phyloP scores from a whole-genome alignment of 2,113 vertebrate species.

The Rhinichthys klamathensis region DNA sequence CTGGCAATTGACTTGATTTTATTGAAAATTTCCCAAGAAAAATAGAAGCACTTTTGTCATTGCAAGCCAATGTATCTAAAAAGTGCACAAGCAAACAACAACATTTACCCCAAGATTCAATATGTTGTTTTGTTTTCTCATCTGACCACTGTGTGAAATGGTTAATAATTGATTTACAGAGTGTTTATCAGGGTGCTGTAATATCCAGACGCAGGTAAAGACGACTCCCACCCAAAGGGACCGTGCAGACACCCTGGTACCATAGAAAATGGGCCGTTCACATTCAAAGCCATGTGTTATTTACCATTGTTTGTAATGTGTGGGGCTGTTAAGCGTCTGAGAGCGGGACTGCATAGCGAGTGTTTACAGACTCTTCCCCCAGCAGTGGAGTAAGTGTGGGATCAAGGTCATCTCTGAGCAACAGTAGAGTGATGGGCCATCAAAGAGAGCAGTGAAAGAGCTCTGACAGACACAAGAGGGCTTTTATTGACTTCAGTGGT shows the following conservation, averaged over 20 bases:
- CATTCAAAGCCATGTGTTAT: constrained; percentile 67
- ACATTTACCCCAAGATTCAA: neutral
- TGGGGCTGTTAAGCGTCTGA: constrained; percentile 64
- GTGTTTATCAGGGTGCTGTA: constrained; percentile 37
- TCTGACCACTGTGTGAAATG: constrained; percentile 33
- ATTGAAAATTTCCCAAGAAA: too few relatives aligned
- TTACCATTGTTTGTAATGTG: constrained; percentile 72
- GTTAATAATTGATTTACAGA: constrained; percentile 59
- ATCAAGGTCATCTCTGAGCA: constrained; percentile 73
- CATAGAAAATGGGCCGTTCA: constrained; percentile 52
- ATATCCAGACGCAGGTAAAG: constrained; percentile 53
- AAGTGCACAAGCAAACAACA: neutral
- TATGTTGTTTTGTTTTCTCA: constrained; percentile 37
- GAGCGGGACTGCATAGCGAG: constrained; percentile 64
- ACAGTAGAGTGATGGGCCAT: constrained; percentile 66
- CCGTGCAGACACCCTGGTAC: constrained; percentile 43
- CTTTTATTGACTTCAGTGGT: constrained; percentile 63
- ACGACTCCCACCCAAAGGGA: constrained; percentile 48
- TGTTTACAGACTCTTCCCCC: constrained; percentile 69
- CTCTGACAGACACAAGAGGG: constrained; percentile 69
- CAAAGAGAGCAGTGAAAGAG: constrained; percentile 62
- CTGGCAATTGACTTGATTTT: too few relatives aligned
- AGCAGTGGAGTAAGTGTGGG: constrained; percentile 65
- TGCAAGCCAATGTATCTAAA: neutral
- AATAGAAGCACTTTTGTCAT: neutral